phyloP scores from a whole-genome alignment of 2,113 vertebrate species.

The Xiphias gladius region DNA sequence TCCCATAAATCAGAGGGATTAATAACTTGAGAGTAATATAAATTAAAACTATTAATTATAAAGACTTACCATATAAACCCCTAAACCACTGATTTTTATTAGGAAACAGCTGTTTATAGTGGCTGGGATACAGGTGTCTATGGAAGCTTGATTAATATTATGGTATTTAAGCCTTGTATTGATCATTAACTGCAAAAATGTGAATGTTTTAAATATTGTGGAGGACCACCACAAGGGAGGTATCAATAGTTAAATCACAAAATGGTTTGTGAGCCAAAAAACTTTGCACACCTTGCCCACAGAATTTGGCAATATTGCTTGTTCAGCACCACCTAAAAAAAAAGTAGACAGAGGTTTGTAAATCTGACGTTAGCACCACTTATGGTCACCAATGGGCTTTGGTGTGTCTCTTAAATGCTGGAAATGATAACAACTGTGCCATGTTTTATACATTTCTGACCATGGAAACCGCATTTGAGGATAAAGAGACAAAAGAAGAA shows the following conservation, averaged over 20 bases:
- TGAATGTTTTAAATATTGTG: neutral
- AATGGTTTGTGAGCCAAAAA: too few relatives aligned
- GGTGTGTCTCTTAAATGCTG: too few relatives aligned
- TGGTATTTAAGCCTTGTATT: neutral
- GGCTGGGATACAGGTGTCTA: neutral
- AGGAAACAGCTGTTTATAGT: neutral
- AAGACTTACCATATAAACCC: neutral
- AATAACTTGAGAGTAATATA: neutral
- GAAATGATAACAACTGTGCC: too few relatives aligned
- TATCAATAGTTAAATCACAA: too few relatives aligned
- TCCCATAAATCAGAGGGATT: slow-evolving; percentile 4
- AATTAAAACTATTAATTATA: slow-evolving; percentile 14
- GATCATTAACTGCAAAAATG: neutral
- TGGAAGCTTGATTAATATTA: neutral
- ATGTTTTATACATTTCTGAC: too few relatives aligned
- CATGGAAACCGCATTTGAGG: neutral
- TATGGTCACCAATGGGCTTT: neutral
- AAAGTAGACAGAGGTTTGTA: too few relatives aligned
- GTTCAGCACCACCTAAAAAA: neutral
- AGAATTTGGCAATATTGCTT: too few relatives aligned
- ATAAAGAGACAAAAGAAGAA: neutral
- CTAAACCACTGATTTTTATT: neutral
- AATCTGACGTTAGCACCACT: neutral
- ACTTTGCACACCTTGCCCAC: too few relatives aligned
- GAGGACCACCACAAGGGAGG: neutral